phyloP scores from a whole-genome alignment of 2,888 invertebrate genomes.

The Tanypteryx hageni region DNA sequence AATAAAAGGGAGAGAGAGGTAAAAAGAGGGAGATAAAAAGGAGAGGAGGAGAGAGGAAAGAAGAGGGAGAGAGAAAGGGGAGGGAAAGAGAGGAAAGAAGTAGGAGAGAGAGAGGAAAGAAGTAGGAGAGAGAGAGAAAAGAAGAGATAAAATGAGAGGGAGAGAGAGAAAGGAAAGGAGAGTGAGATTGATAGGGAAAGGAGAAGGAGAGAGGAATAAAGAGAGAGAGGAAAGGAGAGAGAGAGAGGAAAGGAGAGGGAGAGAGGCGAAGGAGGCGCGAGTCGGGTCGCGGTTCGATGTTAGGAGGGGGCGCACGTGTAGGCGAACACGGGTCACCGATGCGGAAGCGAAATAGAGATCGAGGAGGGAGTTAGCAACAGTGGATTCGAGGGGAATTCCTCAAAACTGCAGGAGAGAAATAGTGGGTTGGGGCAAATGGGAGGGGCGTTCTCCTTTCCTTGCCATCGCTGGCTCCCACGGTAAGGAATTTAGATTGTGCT shows the following conservation, averaged over 20 bases:
- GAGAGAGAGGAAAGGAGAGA: background rate
- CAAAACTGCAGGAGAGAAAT: background rate
- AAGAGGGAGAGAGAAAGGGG: background rate
- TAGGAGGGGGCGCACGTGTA: background rate
- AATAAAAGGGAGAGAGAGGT: background rate
- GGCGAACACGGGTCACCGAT: background rate
- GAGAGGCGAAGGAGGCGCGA: background rate
- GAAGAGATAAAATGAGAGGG: background rate
- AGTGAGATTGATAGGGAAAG: background rate
- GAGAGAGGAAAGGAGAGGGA: background rate
- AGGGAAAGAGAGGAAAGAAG: background rate
- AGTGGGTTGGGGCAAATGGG: background rate
- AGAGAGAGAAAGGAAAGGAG: background rate
- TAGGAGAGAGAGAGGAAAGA: background rate
- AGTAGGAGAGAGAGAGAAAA: background rate
- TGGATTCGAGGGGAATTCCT: conserved; percentile 12
- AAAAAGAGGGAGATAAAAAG: too few relatives aligned
- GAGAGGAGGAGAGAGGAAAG: too few relatives aligned
- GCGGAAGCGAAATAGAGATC: background rate
- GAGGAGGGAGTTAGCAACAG: background rate
- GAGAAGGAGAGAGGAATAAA: background rate
- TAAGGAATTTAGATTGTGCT: conserved; percentile 62
- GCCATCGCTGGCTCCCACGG: conserved; percentile 26
- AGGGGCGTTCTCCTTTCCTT: background rate
- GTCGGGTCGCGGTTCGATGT: too few relatives aligned